A percentile compares a stretch with the other conserved stretches of the same genome.
Conservation (phyloP, 1,140 invertebrate genomes). For the Copidosoma floridanum region DNA sequence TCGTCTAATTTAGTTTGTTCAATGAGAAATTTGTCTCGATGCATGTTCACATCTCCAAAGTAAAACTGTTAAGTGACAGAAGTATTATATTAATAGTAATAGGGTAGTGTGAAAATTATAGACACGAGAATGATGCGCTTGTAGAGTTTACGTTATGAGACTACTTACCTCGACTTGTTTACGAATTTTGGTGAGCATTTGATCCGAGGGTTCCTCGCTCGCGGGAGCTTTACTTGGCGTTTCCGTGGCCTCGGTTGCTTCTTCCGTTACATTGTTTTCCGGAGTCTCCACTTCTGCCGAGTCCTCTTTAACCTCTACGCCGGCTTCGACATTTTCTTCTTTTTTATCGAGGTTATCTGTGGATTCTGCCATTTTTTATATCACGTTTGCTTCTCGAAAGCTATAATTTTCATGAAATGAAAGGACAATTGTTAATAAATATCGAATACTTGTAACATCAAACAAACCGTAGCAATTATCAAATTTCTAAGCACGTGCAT, state of each 20-base stretch:
- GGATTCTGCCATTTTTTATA: neutral
- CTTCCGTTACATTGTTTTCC: too few species aligned
- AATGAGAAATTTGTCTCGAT: conserved; percentile 85
- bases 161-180: conserved; percentile 46
- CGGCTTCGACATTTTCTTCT: neutral
- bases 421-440: too few species aligned
- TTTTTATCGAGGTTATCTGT: neutral
- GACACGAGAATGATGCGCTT: too few species aligned
- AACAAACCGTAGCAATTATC: too few species aligned
- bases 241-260: conserved; percentile 6
- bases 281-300: neutral
- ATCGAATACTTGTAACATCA: too few species aligned
- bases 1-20: conserved; percentile 77
- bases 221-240: neutral
- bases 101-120: too few species aligned
- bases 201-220: conserved; percentile 3
- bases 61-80: too few species aligned
- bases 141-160: too few species aligned
- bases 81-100: too few species aligned
- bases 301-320: neutral
- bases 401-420: too few species aligned
- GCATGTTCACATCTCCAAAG: conserved; percentile 85
- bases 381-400: too few species aligned
- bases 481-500: too few species aligned
- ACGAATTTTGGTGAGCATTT: conserved; percentile 43